Evolutionary conservation across 1,140 invertebrate species (phyloP), one percentile per base, ranked within the genome.

Genomic region (Drosophila dunni): DNA sequence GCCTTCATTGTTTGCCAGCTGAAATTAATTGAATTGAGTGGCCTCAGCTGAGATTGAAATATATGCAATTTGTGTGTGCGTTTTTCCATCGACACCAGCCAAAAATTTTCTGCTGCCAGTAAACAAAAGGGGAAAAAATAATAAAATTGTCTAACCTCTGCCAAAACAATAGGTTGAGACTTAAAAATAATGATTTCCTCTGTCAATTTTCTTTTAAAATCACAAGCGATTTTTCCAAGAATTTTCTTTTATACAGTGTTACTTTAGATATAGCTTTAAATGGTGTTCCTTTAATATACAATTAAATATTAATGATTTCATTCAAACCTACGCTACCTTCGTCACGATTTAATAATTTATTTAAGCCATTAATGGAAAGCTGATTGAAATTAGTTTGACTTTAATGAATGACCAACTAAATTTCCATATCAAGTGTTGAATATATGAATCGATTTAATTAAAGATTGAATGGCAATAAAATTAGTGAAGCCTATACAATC

Each of bases 21-120:
- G 63, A 88, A 88, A 88, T 88, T 88, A 86, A 88, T 86, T 86
- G 83, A 86, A 88, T 83, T 78, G 82, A 76, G 80, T 79, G 76
- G 79, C 76, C 79, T 83, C 79, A 88, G 82, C 83, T 88, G 79
- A 81, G 75, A 75, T 56, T 69, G 64, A 73, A 53, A 53, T 68
- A 68, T 81, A 65, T 69, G 65, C 57, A 74, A 62, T 61, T 54
- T 54, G 29, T 34, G 24, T 50, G 46, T 48, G 20, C 11, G 50
- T 29, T 33, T 51, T 7, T 34, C 24, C 33, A n/a, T 51, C 29
- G n/a, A 11, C 46, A 50, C 9, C 11, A 13, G 50, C 50, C 29
- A 53, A 53, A 15, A 53, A 15, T 13, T 51, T n/a, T 3, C 13
- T 53, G 29, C 33, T 53, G n/a, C 33, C 50, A 34, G 13, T 13